These are phyloP conservation scores for Torymus tubicola DNA, from an alignment of 2,888 invertebrate species.

Conservation along the genomic window DNA sequence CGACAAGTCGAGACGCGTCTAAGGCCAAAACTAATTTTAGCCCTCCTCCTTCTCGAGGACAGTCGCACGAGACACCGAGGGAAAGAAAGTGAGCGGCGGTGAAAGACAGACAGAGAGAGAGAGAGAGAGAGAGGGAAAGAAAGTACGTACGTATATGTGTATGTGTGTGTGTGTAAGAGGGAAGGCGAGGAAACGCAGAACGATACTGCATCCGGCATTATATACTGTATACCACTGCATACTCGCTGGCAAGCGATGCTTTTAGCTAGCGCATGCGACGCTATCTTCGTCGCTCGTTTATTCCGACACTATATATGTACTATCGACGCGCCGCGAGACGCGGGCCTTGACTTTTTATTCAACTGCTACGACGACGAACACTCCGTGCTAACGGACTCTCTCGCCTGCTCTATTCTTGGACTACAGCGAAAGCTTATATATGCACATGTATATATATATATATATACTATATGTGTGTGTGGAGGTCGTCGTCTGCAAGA, in stretches of 20 bases:
- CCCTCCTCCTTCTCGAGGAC: slow-evolving; percentile 35
- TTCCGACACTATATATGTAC: not conserved
- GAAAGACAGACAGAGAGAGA: slow-evolving; percentile 26
- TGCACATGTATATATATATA: too few species aligned
- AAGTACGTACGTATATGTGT: not conserved
- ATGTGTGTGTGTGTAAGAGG: not conserved
- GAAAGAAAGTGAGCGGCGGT: slow-evolving; percentile 6
- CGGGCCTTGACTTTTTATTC: slow-evolving; percentile 46
- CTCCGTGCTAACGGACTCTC: not conserved
- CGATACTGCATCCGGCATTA: slow-evolving; percentile 42
- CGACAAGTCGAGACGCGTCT: slow-evolving; percentile 34
- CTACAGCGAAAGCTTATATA: slow-evolving; percentile 1
- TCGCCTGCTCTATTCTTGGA: slow-evolving; percentile 45
- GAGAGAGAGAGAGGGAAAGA: slow-evolving; percentile 8
- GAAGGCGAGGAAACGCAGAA: not conserved
- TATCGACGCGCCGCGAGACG: slow-evolving; percentile 30
- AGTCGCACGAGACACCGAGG: not conserved
- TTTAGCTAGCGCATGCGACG: slow-evolving; percentile 5
- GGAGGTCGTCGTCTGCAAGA: not conserved
- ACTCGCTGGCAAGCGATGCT: slow-evolving; percentile 3
- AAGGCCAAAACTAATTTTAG: slow-evolving; percentile 54
- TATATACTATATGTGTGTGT: too few species aligned
- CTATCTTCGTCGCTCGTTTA: not conserved
- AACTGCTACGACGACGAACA: not conserved
- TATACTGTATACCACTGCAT: not conserved